Percentiles rank a stretch among this genome's conserved stretches.
Conservation (phyloP, 2,797 vertebrate genomes). For the Cyprinodon diabolis region DNA sequence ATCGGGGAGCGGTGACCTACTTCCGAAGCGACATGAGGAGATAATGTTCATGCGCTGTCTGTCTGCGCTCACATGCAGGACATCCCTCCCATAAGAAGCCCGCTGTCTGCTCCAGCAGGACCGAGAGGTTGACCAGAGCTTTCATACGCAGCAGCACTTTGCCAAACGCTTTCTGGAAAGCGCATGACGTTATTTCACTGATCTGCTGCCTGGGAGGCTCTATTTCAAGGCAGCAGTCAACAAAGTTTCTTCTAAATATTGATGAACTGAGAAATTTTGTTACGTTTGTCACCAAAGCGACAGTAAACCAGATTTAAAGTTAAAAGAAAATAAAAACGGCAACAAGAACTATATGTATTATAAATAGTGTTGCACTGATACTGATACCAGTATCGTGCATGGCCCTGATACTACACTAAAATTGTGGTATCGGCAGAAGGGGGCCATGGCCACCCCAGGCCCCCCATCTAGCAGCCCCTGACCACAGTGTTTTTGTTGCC, state of each 20-base stretch:
- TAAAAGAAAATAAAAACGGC: no score
- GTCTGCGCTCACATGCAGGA: conserved; percentile 78
- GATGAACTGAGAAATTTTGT: neutral
- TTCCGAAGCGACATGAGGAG: conserved; percentile 84
- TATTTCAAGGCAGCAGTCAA: conserved; percentile 11
- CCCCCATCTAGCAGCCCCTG: no score
- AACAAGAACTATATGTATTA: no score
- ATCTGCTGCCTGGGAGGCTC: conserved; percentile 12
- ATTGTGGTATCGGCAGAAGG: no score
- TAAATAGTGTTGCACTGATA: no score
- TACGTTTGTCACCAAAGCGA: neutral
- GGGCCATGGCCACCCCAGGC: no score
- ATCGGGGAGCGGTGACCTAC: conserved; percentile 86
- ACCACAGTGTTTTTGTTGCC: no score
- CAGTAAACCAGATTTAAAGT: no score
- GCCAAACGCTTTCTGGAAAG: neutral
- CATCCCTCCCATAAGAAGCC: conserved; percentile 59
- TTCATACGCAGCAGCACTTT: neutral
- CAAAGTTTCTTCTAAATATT: conserved; percentile 18
- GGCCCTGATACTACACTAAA: no score
- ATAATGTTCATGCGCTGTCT: conserved; percentile 82
- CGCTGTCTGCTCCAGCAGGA: conserved; percentile 35
- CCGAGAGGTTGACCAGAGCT: neutral
- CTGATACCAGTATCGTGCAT: no score
- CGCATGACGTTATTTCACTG: neutral